Conservation (phyloP, 2,797 vertebrate species). For the Ctenopoma kingsleyae region DNA sequence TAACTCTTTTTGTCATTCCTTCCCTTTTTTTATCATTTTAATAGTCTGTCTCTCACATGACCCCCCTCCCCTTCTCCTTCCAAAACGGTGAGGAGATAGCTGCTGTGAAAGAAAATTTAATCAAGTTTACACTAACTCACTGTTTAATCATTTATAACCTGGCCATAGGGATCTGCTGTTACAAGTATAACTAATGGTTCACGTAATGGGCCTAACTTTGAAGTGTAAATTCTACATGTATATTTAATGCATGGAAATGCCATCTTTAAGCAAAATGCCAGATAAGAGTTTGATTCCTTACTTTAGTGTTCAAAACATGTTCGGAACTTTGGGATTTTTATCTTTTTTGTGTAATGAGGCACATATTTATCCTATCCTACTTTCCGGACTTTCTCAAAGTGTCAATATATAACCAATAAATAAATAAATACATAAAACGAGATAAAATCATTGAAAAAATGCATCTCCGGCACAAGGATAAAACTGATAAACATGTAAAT, state of each 20-base stretch:
- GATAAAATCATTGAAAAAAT: slow-evolving; percentile 71
- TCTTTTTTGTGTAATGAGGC: slow-evolving; percentile 42
- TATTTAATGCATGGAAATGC: slow-evolving; percentile 95
- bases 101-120: slow-evolving; percentile 90
- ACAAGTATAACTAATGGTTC: slow-evolving; percentile 92
- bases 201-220: slow-evolving; percentile 95
- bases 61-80: slow-evolving; percentile 51
- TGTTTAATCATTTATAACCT: slow-evolving; percentile 98
- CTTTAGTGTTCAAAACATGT: slow-evolving; percentile 58
- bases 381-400: slow-evolving; percentile 26
- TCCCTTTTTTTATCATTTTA: slow-evolving; percentile 53
- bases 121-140: slow-evolving; percentile 91
- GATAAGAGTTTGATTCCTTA: slow-evolving; percentile 68
- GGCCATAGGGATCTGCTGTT: slow-evolving; percentile 89
- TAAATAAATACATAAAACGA: slow-evolving; percentile 16
- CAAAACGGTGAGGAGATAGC: slow-evolving; percentile 89
- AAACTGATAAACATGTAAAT: slow-evolving; percentile 91
- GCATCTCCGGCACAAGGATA: slow-evolving; percentile 80
- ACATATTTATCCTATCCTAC: slow-evolving; percentile 32
- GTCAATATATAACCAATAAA: slow-evolving; percentile 33
- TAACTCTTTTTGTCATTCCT: slow-evolving; percentile 58
- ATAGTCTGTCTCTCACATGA: slow-evolving; percentile 56
- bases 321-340: slow-evolving; percentile 34
- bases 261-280: slow-evolving; percentile 78
- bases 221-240: slow-evolving; percentile 97